phyloP scores from a whole-genome alignment of 2,888 invertebrate genomes.

The Rhagium mordax region DNA sequence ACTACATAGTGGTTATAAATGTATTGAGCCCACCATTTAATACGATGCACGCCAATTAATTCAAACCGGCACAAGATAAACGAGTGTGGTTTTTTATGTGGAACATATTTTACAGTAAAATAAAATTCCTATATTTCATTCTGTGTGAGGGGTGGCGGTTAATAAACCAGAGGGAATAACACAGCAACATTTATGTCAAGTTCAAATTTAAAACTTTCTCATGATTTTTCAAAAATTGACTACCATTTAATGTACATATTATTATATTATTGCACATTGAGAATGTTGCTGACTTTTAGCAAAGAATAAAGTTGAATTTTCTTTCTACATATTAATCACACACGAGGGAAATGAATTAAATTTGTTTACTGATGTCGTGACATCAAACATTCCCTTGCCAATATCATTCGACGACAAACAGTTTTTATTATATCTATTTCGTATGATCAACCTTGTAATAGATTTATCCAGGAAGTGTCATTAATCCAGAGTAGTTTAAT shows the following conservation, averaged over 20 bases:
- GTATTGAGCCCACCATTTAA: neutral
- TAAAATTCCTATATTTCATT: neutral
- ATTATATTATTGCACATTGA: neutral
- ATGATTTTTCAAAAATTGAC: neutral
- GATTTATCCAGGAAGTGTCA: no score
- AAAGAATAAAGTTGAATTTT: no score
- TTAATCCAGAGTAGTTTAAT: no score
- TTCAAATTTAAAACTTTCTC: neutral
- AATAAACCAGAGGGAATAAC: neutral
- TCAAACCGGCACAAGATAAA: neutral
- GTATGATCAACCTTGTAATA: no score
- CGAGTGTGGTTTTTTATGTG: neutral
- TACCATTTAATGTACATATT: neutral
- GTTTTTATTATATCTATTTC: no score
- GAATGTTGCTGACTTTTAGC: no score
- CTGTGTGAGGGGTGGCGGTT: neutral
- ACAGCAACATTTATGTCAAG: neutral
- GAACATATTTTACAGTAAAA: neutral
- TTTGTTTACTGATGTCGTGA: no score
- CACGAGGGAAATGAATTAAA: no score
- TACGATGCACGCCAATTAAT: conserved; percentile 5
- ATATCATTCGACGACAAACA: no score
- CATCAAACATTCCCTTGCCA: no score
- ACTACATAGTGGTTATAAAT: neutral
- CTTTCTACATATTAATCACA: no score